Evolutionary conservation across 2,888 invertebrate species (phyloP).

Genomic region (Drosophila hawaiiensis): DNA sequence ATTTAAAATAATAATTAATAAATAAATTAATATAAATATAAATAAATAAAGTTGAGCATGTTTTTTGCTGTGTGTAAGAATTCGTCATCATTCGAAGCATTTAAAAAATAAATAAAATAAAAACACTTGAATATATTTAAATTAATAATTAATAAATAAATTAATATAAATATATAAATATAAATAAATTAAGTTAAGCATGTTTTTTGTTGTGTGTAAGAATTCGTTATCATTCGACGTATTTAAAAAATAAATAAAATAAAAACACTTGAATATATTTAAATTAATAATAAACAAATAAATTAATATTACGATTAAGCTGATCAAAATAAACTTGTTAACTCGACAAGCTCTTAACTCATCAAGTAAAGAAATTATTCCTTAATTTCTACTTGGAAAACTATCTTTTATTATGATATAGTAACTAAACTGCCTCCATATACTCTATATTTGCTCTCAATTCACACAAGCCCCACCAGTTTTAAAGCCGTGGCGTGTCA

Average conservation of each 20-base stretch:
- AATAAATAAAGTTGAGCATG: too few relatives aligned
- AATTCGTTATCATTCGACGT: neutral
- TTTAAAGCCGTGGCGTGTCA: constrained; percentile 11
- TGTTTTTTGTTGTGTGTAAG: neutral
- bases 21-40: too few relatives aligned
- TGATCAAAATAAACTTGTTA: neutral
- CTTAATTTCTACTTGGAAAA: too few relatives aligned
- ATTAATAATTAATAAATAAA: too few relatives aligned
- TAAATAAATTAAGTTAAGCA: neutral
- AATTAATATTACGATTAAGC: neutral
- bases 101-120: too few relatives aligned
- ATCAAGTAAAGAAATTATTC: fast-evolving
- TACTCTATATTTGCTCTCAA: neutral
- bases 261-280: neutral
- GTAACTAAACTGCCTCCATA: neutral
- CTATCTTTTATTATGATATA: neutral
- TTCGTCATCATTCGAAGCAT: too few relatives aligned
- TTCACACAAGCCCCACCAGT: neutral
- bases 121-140: too few relatives aligned
- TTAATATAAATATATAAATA: too few relatives aligned
- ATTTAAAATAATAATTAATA: too few relatives aligned
- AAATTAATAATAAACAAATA: neutral
- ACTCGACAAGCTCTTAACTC: neutral
- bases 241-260: neutral
- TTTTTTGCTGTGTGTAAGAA: neutral